Evolutionary conservation across 2,888 invertebrate species (phyloP), one percentile per base, ranked within the genome.

Genomic region (Lycocerus yunnanus): DNA sequence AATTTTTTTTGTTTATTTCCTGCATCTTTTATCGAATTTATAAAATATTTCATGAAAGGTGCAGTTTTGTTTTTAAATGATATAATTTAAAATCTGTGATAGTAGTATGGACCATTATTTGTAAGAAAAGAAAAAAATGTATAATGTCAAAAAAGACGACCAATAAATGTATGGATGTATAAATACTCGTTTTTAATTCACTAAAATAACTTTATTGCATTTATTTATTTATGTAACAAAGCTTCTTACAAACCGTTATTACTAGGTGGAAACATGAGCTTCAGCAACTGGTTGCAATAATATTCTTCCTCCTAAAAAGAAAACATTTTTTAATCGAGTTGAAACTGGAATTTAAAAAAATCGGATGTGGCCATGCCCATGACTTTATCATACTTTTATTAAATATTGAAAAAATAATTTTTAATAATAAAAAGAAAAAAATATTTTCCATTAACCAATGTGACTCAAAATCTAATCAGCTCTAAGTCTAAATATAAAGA

Each of bases 31-130:
- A 76, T 78, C 78, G 79, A 78, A 74, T 67, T 68, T 63, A 58
- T 68, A 27, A 4, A 77, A 75, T 75, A 69, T 66, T 69, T 21
- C 6, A n/a, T 70, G 61, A 15, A 78, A 72, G 72, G 15, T 66
- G 73, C 20, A 63, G 73, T 73, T 58, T 72, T 74, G 77, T 74
- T 79, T n/a, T 78, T 76, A 77, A 79, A 80, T 82, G 81, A 82
- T 82, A 82, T 83, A 80, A 83, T 86, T 86, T 87, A 84, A 86
- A 86, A 87, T 85, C 88, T 88, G 88, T 88, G 88, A 88, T 88
- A 88, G 87, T 88, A 88, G 88, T 84, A 87, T 81, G 87, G 87
- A 87, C 87, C 87, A 86, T 84, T 84, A 82, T 84, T 84, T 87
- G 86, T 87, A 87, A 86, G 85, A 86, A 86, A 85, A 83, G 80